Base-by-base conservation (phyloP, 2,797 vertebrate species). In the Somateria mollissima region DNA sequence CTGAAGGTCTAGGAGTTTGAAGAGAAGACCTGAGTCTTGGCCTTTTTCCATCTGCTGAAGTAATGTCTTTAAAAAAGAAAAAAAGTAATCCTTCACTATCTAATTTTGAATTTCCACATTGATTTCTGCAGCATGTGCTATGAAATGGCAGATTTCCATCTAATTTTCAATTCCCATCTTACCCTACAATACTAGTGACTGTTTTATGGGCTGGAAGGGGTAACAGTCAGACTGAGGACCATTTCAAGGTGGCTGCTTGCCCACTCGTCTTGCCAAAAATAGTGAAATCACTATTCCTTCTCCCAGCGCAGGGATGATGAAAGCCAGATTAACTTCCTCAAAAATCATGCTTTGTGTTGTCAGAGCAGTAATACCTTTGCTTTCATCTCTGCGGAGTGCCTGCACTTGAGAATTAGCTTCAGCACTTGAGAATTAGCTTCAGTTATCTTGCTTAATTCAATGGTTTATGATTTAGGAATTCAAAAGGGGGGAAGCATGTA, bases 221-320 rank as follows among this genome's bases (percentile, higher is more conserved):
- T 72, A 73, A 79, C 2, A 0, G 34, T 82, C 15, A 75, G 60
- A 24, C 62, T 66, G 21, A 91, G 28, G 58, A 56, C 76, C 76
- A 34, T 92, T 96, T 86, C 56, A 92, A 36, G 75, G 56, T 95
- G 91, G 91, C 95, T 96, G 85, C 60, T 87, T 95, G 87, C 95
- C 92, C 64, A 62, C 43, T 84, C 17, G 22, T 88, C 36, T 41
- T 94, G 87, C 87, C 89, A 97, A 78, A 91, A 94, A 70, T 89
- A 95, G 82, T 92, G 92, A 81, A 94, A 91, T 95, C 70, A 82
- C 66, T 84, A 8, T 79, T 88, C 15, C 19, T 9, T 85, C 25
- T 56, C 60, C 54, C 66, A 53, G 13, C 36, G 18, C 49, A 80
- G 41, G 47, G 17, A 86, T 73, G 66, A 54, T 78, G 54, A 84